A percentile compares a stretch with the other conserved stretches of the same genome.
Conservation (phyloP, 2,797 vertebrate genomes). For the Trachurus trachurus region DNA sequence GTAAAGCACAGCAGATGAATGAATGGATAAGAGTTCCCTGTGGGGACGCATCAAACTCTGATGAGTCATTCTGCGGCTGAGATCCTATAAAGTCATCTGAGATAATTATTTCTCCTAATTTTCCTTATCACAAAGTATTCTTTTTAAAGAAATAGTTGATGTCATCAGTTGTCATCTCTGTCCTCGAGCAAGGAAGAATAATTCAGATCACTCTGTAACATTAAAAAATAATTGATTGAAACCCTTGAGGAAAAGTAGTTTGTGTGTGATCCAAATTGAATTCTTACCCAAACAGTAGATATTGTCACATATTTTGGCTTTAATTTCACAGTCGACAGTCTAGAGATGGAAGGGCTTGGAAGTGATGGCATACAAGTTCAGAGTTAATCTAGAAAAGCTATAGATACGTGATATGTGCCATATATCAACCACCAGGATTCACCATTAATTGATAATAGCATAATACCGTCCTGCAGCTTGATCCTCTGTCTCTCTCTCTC, state of each 20-base stretch:
- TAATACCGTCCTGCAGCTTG: no score
- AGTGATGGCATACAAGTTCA: not conserved
- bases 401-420: not conserved
- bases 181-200: slow-evolving; percentile 1
- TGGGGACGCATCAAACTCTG: not conserved
- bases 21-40: not conserved
- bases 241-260: not conserved
- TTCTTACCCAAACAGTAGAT: not conserved
- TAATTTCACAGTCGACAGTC: not conserved
- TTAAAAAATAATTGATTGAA: not conserved
- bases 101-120: not conserved
- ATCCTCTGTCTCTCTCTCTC: not conserved
- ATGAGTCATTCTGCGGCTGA: not conserved
- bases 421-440: not conserved
- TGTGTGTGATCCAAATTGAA: not conserved
- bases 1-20: not conserved
- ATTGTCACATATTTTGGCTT: not conserved
- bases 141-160: not conserved
- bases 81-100: not conserved
- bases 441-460: not conserved
- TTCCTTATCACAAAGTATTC: not conserved
- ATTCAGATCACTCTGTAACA: not conserved
- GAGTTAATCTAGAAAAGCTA: not conserved
- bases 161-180: not conserved
- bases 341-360: not conserved